Conservation (phyloP, 2,113 vertebrate species). For the Oostethus manadensis region DNA sequence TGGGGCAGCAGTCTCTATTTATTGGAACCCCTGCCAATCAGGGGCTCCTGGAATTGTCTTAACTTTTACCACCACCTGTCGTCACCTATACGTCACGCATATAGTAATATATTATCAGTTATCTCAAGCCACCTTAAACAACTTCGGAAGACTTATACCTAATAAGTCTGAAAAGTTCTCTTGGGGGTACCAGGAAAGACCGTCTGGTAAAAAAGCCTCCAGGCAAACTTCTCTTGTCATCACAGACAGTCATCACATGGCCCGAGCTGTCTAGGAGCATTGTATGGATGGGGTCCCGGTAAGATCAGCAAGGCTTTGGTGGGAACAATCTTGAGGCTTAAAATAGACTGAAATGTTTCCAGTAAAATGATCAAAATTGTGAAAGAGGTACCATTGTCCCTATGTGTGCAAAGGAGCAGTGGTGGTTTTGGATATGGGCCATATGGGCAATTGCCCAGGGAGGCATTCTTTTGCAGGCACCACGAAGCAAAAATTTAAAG, state of each 20-base stretch:
- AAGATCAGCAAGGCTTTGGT: not conserved
- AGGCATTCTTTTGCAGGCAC: too few species aligned
- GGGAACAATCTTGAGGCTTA: not conserved
- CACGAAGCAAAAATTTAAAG: too few species aligned
- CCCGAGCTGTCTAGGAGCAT: not conserved
- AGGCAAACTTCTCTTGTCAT: not conserved
- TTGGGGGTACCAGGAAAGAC: not conserved
- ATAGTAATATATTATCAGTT: not conserved
- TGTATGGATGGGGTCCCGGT: not conserved
- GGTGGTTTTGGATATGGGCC: too few species aligned
- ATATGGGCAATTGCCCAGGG: too few species aligned
- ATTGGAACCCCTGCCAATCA: too few species aligned
- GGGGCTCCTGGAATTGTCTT: too few species aligned
- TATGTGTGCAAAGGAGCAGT: too few species aligned
- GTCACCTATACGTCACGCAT: too few species aligned
- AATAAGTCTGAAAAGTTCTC: not conserved
- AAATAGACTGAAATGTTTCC: not conserved
- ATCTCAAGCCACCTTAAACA: not conserved
- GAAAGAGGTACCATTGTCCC: too few species aligned
- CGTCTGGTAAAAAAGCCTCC: conserved; percentile 1
- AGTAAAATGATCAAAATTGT: not conserved
- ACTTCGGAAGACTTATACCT: not conserved
- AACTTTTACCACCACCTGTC: too few species aligned
- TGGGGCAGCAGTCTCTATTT: too few species aligned
- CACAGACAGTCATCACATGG: not conserved